phyloP scores from a whole-genome alignment of 2,888 invertebrate species.

The Scelioninae gen. 1 region DNA sequence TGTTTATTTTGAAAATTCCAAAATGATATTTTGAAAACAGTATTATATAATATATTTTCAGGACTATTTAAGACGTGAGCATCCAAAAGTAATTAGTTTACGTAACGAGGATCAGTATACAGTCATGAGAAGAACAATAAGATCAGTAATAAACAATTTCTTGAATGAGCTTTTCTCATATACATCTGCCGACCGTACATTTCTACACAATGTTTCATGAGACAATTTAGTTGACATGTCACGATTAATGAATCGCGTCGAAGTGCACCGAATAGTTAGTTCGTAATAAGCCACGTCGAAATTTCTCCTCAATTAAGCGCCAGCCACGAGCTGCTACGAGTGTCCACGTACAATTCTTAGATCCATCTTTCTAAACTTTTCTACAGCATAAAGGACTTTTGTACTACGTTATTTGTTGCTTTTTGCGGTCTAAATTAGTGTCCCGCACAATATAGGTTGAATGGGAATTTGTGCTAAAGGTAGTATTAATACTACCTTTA shows the following conservation, averaged over 20 bases:
- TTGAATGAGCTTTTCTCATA: conserved; percentile 42
- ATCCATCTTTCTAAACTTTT: conserved; percentile 47
- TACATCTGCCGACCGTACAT: conserved; percentile 50
- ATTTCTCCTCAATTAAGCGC: conserved; percentile 72
- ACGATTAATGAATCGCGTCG: conserved; percentile 71
- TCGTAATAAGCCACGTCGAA: conserved; percentile 72
- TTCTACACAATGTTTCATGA: conserved; percentile 62
- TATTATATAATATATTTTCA: too few species aligned
- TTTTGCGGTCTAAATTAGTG: conserved; percentile 36
- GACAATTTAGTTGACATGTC: conserved; percentile 72
- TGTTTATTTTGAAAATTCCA: too few species aligned
- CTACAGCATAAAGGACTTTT: conserved; percentile 28
- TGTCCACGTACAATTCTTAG: conserved; percentile 39
- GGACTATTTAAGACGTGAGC: too few species aligned
- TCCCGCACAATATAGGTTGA: conserved; percentile 15
- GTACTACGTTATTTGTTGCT: conserved; percentile 39
- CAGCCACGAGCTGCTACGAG: conserved; percentile 49
- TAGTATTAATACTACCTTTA: too few species aligned
- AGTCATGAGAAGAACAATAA: too few species aligned
- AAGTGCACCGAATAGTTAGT: conserved; percentile 66
- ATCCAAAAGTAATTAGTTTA: too few species aligned
- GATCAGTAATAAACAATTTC: conserved; percentile 21
- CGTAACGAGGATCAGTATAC: too few species aligned
- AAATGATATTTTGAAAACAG: too few species aligned
- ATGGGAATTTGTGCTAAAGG: conserved; percentile 29